Percentiles rank a stretch among this genome's conserved stretches.
phyloP scores from a whole-genome alignment of 2,888 invertebrate species.

The Linyphia triangularis region DNA sequence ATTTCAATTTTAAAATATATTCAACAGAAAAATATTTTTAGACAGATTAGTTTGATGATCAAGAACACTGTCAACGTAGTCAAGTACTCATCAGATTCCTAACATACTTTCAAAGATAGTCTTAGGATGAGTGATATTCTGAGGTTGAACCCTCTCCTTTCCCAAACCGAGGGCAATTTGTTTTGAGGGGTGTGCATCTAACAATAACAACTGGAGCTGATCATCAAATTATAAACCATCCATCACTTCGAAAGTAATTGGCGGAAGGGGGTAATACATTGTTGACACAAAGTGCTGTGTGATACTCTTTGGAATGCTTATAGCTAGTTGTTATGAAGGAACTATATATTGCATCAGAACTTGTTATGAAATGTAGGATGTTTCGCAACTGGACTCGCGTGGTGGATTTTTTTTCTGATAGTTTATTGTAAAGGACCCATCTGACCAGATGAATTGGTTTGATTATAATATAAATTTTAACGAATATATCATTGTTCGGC shows the following conservation, averaged over 20 bases:
- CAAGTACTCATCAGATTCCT: background rate
- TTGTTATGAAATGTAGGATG: no score
- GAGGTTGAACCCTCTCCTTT: background rate
- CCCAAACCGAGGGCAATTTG: slow-evolving; percentile 26
- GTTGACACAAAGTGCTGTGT: background rate
- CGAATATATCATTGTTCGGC: no score
- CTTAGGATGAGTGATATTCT: background rate
- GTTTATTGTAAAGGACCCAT: no score
- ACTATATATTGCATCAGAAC: no score
- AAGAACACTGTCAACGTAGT: no score
- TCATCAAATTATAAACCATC: slow-evolving; percentile 65
- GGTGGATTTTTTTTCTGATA: no score
- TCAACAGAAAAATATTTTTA: no score
- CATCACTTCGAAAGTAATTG: slow-evolving; percentile 47
- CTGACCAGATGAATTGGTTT: no score
- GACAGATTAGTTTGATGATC: no score
- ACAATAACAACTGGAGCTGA: slow-evolving; percentile 46
- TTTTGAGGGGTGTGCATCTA: slow-evolving; percentile 8
- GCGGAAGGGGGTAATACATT: slow-evolving; percentile 39
- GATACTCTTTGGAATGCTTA: background rate
- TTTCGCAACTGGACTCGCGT: no score
- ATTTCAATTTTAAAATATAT: no score
- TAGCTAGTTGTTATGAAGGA: background rate
- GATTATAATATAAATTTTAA: no score
- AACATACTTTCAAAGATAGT: slow-evolving; percentile 3